phyloP scores from a whole-genome alignment of 2,888 invertebrate species.

The Petrolisthes cinctipes region DNA sequence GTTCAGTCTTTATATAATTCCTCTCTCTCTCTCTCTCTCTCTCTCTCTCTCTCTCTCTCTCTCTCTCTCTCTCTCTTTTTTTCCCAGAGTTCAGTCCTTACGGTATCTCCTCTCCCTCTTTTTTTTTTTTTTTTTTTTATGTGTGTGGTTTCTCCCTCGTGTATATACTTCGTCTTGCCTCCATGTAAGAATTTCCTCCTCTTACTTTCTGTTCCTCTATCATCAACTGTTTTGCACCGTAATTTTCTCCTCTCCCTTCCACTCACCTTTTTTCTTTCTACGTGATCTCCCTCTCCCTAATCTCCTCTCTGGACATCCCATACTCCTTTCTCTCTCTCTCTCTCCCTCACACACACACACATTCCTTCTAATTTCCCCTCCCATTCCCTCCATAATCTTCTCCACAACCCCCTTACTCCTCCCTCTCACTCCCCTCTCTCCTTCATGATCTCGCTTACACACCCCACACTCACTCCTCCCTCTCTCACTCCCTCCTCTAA shows the following conservation, averaged over 20 bases:
- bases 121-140: not conserved
- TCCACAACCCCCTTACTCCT: too few relatives aligned
- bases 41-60: constrained; percentile 15
- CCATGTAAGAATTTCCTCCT: not conserved
- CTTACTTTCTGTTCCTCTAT: constrained; percentile 9
- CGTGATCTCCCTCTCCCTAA: not conserved
- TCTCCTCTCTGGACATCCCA: not conserved
- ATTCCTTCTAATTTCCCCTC: too few relatives aligned
- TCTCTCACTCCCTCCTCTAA: too few relatives aligned
- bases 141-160: not conserved
- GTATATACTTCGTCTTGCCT: not conserved
- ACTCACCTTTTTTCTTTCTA: not conserved
- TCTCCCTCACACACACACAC: not conserved
- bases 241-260: not conserved
- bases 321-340: not conserved
- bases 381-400: too few relatives aligned
- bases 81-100: not conserved
- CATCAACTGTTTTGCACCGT: constrained; percentile 6
- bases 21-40: not conserved
- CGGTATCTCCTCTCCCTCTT: not conserved
- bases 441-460: too few relatives aligned
- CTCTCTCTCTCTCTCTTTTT: constrained; percentile 5
- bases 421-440: too few relatives aligned
- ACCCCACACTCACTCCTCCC: too few relatives aligned
- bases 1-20: not conserved